phyloP scores from a whole-genome alignment of 1,140 invertebrate species.

The Conopomorpha cramerella region DNA sequence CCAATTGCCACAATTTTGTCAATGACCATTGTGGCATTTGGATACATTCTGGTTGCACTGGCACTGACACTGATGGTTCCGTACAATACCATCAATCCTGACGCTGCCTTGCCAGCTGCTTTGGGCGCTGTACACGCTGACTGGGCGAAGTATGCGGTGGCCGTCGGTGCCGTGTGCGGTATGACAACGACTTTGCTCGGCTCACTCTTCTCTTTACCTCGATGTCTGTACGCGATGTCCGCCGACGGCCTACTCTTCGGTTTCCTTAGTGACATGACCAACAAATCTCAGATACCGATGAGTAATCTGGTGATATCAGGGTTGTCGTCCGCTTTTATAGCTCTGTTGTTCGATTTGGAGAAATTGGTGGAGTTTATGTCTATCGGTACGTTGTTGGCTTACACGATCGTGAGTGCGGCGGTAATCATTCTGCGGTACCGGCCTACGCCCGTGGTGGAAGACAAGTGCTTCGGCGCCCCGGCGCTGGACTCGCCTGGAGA shows the following conservation, averaged over 20 bases:
- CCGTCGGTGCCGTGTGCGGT: conserved; percentile 85
- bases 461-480: conserved; percentile 39
- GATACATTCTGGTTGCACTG: conserved; percentile 81
- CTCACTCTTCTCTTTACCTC: conserved; percentile 81
- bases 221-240: conserved; percentile 89
- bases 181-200: conserved; percentile 88
- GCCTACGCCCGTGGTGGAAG: conserved; percentile 60
- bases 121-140: conserved; percentile 72
- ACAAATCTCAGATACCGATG: conserved; percentile 82
- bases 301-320: conserved; percentile 82
- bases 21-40: conserved; percentile 76
- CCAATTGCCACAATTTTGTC: conserved; percentile 81
- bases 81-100: conserved; percentile 72
- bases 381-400: conserved; percentile 88
- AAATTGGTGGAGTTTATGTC: conserved; percentile 94
- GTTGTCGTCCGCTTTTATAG: conserved; percentile 75
- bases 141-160: conserved; percentile 89
- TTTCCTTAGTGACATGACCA: conserved; percentile 75
- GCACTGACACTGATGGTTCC: conserved; percentile 86
- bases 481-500: conserved; percentile 50
- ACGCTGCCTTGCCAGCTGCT: conserved; percentile 83
- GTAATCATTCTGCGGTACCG: conserved; percentile 85
- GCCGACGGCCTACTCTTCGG: conserved; percentile 84
- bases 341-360: conserved; percentile 85
- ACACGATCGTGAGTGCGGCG: conserved; percentile 87